Evolutionary conservation across 2,797 vertebrate species (phyloP).

Genomic region (Coccyzus lansbergi): DNA sequence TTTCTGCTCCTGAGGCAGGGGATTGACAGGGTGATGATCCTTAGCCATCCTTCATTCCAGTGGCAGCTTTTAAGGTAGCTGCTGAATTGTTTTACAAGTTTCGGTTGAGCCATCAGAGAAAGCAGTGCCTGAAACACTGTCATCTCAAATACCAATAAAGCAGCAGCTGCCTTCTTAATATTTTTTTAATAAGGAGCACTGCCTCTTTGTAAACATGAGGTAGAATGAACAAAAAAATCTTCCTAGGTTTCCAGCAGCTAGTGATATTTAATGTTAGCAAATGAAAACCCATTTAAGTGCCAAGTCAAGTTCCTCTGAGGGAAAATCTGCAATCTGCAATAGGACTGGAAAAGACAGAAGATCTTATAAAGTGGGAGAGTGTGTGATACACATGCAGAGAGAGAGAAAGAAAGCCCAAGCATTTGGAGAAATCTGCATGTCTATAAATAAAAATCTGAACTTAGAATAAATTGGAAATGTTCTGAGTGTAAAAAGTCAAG

Average conservation of each 20-base stretch:
- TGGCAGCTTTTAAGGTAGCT: neutral
- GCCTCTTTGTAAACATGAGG: neutral
- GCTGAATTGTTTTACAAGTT: neutral
- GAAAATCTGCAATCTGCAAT: neutral
- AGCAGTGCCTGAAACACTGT: neutral
- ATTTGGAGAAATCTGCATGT: neutral
- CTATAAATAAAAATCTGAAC: neutral
- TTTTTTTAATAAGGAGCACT: neutral
- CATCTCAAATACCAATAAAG: neutral
- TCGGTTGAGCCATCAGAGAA: neutral
- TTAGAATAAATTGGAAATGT: neutral
- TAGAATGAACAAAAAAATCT: neutral
- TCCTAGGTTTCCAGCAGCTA: neutral
- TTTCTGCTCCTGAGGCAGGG: neutral
- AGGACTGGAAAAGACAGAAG: neutral
- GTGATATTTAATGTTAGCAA: neutral
- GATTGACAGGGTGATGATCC: neutral
- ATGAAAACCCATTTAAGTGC: neutral
- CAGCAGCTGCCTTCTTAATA: neutral
- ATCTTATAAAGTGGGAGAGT: neutral
- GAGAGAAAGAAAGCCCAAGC: neutral
- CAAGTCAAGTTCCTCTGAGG: neutral
- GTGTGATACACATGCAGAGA: neutral
- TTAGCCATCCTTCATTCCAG: neutral
- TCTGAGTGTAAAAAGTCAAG: neutral